Evolutionary conservation across 2,888 invertebrate species (phyloP).

Genomic region (Polylopha cassiicola): DNA sequence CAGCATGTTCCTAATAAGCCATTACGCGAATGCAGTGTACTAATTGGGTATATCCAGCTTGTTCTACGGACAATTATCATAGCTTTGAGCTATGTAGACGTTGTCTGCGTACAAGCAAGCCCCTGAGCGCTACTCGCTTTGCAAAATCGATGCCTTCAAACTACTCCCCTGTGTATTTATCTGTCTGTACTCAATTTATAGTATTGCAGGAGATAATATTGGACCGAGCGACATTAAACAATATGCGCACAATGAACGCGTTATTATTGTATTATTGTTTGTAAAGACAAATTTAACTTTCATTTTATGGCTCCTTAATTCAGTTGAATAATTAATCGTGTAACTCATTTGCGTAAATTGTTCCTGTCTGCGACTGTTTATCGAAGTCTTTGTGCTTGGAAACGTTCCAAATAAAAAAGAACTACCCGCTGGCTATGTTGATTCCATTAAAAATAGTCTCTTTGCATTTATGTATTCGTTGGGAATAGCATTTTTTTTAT

Average conservation of each 20-base stretch:
- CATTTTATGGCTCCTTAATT: constrained; percentile 35
- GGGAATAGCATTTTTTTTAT: constrained; percentile 10
- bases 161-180: constrained; percentile 17
- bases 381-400: constrained; percentile 36
- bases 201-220: constrained; percentile 9
- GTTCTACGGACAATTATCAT: constrained; percentile 14
- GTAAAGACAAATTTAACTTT: constrained; percentile 29
- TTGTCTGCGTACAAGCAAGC: constrained; percentile 15
- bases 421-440: constrained; percentile 23
- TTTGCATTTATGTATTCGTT: constrained; percentile 28
- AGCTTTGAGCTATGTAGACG: constrained; percentile 12
- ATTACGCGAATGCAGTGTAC: too few relatives aligned
- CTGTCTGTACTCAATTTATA: constrained; percentile 3
- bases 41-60: neutral
- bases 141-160: constrained; percentile 18
- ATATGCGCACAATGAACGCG: too few relatives aligned
- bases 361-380: constrained; percentile 30
- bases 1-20: too few relatives aligned
- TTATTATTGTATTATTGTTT: neutral
- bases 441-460: constrained; percentile 31
- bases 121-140: constrained; percentile 16
- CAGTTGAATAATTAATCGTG: constrained; percentile 37
- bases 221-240: neutral
- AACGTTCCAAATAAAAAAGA: constrained; percentile 34
- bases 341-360: constrained; percentile 37